Percentiles rank a stretch among this genome's conserved stretches.
These are phyloP conservation scores for Brenthis ino DNA, from an alignment of 2,888 invertebrate species.

Conservation along the genomic window DNA sequence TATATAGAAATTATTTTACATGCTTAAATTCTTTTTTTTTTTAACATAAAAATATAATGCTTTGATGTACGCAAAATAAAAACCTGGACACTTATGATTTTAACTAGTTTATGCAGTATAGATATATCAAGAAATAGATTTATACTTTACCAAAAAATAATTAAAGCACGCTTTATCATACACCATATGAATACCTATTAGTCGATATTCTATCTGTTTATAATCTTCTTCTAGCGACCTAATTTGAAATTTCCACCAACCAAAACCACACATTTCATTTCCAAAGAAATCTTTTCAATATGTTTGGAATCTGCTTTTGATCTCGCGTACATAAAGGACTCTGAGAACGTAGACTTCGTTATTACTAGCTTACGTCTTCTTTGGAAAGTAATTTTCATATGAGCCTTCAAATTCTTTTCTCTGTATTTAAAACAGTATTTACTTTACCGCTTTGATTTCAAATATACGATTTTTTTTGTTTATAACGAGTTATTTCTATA, in stretches of 20 bases:
- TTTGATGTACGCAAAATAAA: too few relatives aligned
- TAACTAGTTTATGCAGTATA: too few relatives aligned
- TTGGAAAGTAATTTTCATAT: conserved; percentile 23
- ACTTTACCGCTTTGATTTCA: background rate
- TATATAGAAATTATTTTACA: too few relatives aligned
- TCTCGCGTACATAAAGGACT: conserved; percentile 24
- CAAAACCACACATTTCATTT: conserved; percentile 25
- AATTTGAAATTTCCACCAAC: conserved; percentile 17
- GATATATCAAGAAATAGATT: too few relatives aligned
- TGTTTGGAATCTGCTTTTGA: conserved; percentile 29
- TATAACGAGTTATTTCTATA: too few relatives aligned
- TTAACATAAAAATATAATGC: too few relatives aligned
- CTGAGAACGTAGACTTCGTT: conserved; percentile 24
- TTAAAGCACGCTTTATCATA: background rate
- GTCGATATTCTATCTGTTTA: conserved; percentile 5
- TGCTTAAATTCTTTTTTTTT: too few relatives aligned
- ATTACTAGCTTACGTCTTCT: conserved; percentile 27
- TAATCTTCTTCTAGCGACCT: background rate
- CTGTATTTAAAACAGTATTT: conserved; percentile 8
- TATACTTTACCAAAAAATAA: background rate
- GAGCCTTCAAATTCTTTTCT: conserved; percentile 13
- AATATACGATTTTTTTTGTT: too few relatives aligned
- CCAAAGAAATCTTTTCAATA: conserved; percentile 28
- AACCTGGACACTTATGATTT: too few relatives aligned
- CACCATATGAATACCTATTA: background rate